phyloP scores from a whole-genome alignment of 2,797 vertebrate genomes.

The Acanthurus tractus region DNA sequence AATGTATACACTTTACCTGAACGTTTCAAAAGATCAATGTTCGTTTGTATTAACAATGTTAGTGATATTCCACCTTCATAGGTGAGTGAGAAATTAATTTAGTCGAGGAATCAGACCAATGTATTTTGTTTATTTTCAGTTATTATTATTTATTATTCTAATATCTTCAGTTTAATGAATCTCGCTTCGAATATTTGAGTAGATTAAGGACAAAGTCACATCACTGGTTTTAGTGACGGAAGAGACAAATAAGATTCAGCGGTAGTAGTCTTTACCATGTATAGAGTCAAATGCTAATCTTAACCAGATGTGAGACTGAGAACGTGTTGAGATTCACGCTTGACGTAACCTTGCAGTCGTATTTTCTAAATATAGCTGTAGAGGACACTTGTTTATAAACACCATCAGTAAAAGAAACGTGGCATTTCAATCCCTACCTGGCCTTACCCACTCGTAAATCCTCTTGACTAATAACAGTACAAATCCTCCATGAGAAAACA shows the following conservation, averaged over 20 bases:
- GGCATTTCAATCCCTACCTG: conserved; percentile 53
- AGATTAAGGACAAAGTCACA: too few species aligned
- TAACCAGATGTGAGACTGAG: neutral
- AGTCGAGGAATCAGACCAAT: too few species aligned
- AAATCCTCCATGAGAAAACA: conserved; percentile 65
- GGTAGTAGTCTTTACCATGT: too few species aligned
- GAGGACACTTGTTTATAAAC: neutral
- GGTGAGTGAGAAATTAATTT: too few species aligned
- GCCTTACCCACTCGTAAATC: conserved; percentile 55
- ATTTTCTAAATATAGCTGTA: too few species aligned
- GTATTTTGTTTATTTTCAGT: too few species aligned
- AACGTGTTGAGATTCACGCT: neutral
- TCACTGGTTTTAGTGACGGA: too few species aligned
- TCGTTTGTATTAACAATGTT: too few species aligned
- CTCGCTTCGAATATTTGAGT: neutral
- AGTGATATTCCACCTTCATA: neutral
- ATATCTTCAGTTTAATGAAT: neutral
- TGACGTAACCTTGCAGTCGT: too few species aligned
- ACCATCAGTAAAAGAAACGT: fast-evolving
- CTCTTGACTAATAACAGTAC: conserved; percentile 56
- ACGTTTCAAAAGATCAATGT: neutral
- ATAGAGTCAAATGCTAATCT: neutral
- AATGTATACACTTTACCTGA: neutral
- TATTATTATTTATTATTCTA: too few species aligned
- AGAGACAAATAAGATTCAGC: too few species aligned